Conservation (phyloP, 2,888 invertebrate genomes). For the Diaphora mendica region DNA sequence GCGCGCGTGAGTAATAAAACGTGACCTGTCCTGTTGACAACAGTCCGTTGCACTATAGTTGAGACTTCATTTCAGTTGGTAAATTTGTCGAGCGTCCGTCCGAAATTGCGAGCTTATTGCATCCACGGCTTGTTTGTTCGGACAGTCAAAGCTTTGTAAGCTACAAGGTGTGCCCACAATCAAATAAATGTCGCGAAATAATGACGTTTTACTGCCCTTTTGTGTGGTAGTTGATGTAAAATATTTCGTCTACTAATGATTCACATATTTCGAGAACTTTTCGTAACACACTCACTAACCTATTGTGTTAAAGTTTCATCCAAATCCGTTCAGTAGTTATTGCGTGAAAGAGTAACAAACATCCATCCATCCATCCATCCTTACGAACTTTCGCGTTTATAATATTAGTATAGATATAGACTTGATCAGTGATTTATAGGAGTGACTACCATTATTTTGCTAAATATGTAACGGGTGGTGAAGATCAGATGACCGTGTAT, state of each 20-base stretch:
- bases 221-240: constrained; percentile 36
- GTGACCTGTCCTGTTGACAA: constrained; percentile 79
- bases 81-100: constrained; percentile 81
- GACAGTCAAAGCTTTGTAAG: constrained; percentile 80
- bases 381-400: too few species aligned
- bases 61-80: constrained; percentile 82
- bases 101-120: constrained; percentile 83
- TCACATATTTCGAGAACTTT: constrained; percentile 13
- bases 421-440: too few species aligned
- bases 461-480: too few species aligned
- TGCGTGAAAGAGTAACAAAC: too few species aligned
- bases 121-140: constrained; percentile 75
- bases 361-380: too few species aligned
- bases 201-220: constrained; percentile 49
- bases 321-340: too few species aligned
- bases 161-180: constrained; percentile 70
- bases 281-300: background rate
- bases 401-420: too few species aligned
- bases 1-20: constrained; percentile 78
- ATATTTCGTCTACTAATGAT: constrained; percentile 32
- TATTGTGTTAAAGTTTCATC: too few species aligned
- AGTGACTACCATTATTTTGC: too few species aligned
- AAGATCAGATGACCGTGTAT: too few species aligned
- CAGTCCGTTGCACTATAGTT: constrained; percentile 69
- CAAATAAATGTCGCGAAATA: constrained; percentile 69